These are phyloP conservation scores for Zaprionus africanus DNA, from an alignment of 1,140 invertebrate genomes.

Conservation along the genomic window DNA sequence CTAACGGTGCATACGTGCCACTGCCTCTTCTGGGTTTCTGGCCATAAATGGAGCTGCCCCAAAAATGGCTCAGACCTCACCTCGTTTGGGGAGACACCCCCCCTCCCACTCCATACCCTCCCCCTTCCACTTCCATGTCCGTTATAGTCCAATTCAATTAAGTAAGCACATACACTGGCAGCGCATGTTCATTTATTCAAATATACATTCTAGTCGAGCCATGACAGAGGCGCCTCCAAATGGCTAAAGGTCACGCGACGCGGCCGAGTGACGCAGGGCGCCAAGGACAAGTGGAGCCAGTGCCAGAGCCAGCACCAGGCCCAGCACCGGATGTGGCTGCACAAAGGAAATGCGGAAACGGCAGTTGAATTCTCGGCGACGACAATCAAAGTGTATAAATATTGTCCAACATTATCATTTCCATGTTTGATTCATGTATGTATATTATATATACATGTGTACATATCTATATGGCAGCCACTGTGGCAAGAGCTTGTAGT, in stretches of 20 bases:
- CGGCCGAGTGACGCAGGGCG: slow-evolving; percentile 27
- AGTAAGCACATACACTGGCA: slow-evolving; percentile 39
- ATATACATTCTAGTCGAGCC: slow-evolving; percentile 33
- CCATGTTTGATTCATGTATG: slow-evolving; percentile 14
- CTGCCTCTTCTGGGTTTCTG: not conserved
- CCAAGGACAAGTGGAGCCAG: slow-evolving; percentile 59
- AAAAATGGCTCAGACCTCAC: slow-evolving; percentile 47
- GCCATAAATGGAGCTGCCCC: slow-evolving; percentile 64
- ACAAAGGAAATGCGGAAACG: slow-evolving; percentile 60
- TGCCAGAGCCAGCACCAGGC: not conserved
- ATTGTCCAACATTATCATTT: slow-evolving; percentile 42
- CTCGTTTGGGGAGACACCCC: not conserved
- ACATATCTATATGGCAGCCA: not conserved
- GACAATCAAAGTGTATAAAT: slow-evolving; percentile 24
- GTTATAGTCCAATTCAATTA: slow-evolving; percentile 68
- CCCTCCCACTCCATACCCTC: not conserved
- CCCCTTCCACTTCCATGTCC: slow-evolving; percentile 11
- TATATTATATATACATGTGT: not conserved
- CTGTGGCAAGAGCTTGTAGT: slow-evolving; percentile 25
- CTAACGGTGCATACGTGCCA: slow-evolving; percentile 70
- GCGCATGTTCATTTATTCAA: not conserved
- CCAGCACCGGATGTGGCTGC: slow-evolving; percentile 30
- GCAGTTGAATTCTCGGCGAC: slow-evolving; percentile 24
- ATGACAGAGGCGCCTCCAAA: slow-evolving; percentile 50
- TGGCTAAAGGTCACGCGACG: slow-evolving; percentile 72